A percentile compares a stretch with the other conserved stretches of the same genome.
phyloP scores from a whole-genome alignment of 2,888 invertebrate genomes.

The Leucoptera coffeella region DNA sequence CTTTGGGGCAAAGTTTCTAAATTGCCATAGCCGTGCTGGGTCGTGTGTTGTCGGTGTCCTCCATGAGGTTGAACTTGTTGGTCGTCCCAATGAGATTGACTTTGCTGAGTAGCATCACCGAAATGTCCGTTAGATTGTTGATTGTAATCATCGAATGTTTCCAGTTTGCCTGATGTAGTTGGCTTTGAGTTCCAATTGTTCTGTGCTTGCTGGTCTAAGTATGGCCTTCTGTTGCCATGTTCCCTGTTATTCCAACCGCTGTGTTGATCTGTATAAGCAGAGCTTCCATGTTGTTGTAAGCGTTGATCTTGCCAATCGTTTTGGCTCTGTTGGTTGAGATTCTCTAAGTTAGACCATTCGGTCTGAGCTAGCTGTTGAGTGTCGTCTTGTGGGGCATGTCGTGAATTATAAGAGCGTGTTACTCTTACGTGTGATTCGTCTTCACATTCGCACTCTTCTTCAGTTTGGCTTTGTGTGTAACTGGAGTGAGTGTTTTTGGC shows the following conservation, averaged over 20 bases:
- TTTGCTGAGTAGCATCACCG: too few species aligned
- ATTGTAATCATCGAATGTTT: constrained; percentile 10
- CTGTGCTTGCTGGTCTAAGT: constrained; percentile 4
- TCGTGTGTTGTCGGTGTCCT: too few species aligned
- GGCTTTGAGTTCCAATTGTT: constrained; percentile 8
- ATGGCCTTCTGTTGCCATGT: too few species aligned
- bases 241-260: too few species aligned
- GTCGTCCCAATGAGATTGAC: too few species aligned
- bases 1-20: too few species aligned
- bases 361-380: constrained; percentile 12
- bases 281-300: constrained; percentile 8
- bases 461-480: not conserved
- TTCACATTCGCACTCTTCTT: not conserved
- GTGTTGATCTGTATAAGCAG: too few species aligned
- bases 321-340: constrained; percentile 13
- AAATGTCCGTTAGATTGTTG: constrained; percentile 14
- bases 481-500: not conserved
- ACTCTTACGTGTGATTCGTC: constrained; percentile 5
- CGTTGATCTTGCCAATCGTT: constrained; percentile 10
- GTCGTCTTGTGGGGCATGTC: constrained; percentile 9
- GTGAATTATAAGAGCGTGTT: too few species aligned
- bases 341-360: constrained; percentile 10
- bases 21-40: too few species aligned
- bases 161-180: constrained; percentile 11
- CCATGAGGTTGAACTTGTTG: too few species aligned